Evolutionary conservation across 2,888 invertebrate species (phyloP), one percentile per base, ranked within the genome.

Genomic region (Cosmia trapezina): DNA sequence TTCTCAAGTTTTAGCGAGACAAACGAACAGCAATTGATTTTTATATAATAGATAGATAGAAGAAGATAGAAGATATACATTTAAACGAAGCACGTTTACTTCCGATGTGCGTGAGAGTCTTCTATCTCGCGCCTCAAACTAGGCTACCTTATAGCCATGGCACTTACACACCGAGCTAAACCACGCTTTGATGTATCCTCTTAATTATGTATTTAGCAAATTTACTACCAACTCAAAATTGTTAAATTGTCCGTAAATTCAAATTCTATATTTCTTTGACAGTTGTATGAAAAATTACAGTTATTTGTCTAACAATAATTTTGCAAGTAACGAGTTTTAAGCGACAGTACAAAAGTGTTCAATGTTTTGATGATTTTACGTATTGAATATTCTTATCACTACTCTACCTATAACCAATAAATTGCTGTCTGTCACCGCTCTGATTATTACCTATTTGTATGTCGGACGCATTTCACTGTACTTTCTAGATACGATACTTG

Each of bases 371-470:
- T 33, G n/a, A n/a, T n/a, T n/a, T n/a, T n/a, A n/a, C n/a, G 17
- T 59, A 67, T 70, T 72, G 37, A 72, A 84, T 76, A 83, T 86
- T 82, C 74, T 57, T 77, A 73, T 76, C 78, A 78, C 73, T 66
- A 61, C 68, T 75, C 66, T 68, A 64, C 66, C 41, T 68, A 78
- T 77, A 71, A 78, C 77, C 64, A 76, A 78, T 41, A 41, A 41
- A 41, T 78, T 65, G 73, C 53, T 63, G 43, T 72, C 62, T 49
- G 70, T 81, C 78, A 70, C 71, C 85, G 89, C 87, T 90, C 88
- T 89, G 87, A 88, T 91, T 90, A 83, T 84, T 86, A 57, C 65
- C 59, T 49, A 80, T 81, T 85, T 80, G 80, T 80, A 80, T 76
- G 80, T 78, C 71, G 78, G 67, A 76, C 84, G 84, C 87, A 88